Evolutionary conservation across 2,888 invertebrate species (phyloP).

Genomic region (Ormyrus rosae): DNA sequence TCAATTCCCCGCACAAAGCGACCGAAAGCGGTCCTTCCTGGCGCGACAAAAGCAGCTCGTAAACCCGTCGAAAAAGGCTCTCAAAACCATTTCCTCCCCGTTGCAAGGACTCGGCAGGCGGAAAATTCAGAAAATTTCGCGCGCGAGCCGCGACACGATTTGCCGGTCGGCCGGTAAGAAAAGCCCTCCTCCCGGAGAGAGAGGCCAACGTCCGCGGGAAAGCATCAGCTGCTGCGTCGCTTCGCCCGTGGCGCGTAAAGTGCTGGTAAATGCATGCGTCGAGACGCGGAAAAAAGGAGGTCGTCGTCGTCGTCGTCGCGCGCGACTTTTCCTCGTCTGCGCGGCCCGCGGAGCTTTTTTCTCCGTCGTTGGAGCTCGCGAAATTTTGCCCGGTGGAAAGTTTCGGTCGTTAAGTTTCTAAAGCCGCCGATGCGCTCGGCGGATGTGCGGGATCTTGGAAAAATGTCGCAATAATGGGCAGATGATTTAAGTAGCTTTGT

Average conservation of each 20-base stretch:
- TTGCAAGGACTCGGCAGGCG: background rate
- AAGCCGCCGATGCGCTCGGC: no score
- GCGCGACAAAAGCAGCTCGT: no score
- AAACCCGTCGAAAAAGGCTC: no score
- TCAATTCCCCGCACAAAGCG: no score
- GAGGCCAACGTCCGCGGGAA: constrained; percentile 7
- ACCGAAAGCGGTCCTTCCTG: no score
- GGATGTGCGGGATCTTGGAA: no score
- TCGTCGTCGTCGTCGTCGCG: constrained; percentile 5
- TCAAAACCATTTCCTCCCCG: no score
- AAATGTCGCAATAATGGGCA: no score
- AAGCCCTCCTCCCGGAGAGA: background rate
- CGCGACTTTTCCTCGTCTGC: constrained; percentile 11
- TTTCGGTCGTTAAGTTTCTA: no score
- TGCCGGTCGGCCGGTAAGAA: constrained; percentile 7
- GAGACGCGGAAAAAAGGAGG: constrained; percentile 13
- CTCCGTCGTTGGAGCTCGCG: background rate
- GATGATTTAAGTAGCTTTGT: no score
- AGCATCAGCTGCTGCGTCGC: constrained; percentile 4
- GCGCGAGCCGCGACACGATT: background rate
- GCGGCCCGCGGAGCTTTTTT: constrained; percentile 1
- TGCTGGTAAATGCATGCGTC: no score
- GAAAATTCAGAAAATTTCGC: background rate
- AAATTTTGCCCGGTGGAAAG: background rate
- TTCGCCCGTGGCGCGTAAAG: background rate